These are phyloP conservation scores for Sebastes dallii DNA, from an alignment of 2,797 vertebrate genomes.

Conservation along the genomic window DNA sequence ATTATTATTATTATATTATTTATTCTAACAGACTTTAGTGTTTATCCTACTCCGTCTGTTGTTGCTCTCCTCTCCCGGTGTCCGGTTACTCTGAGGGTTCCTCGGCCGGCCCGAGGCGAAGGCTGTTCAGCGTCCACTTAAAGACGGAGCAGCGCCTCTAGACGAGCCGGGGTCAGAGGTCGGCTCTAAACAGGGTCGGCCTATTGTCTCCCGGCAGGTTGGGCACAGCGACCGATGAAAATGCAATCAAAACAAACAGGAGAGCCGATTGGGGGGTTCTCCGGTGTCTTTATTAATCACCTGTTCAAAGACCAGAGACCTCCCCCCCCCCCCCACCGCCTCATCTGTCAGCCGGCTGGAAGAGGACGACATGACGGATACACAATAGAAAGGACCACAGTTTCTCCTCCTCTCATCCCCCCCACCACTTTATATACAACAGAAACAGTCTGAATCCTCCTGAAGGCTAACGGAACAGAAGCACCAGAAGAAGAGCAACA, in stretches of 20 bases:
- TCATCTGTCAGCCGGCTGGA: too few species aligned
- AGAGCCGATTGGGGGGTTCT: constrained; percentile 73
- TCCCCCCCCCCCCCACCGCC: too few species aligned
- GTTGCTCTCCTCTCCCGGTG: constrained; percentile 65
- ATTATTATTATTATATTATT: too few species aligned
- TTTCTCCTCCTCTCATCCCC: too few species aligned
- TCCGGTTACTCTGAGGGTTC: constrained; percentile 79
- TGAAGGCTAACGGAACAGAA: too few species aligned
- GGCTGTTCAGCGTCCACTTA: constrained; percentile 84
- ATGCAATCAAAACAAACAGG: constrained; percentile 89
- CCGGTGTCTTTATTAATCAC: constrained; percentile 83
- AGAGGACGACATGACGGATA: too few species aligned
- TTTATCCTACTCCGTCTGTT: constrained; percentile 40
- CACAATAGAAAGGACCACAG: too few species aligned
- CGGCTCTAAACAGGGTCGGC: constrained; percentile 79
- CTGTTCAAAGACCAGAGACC: too few species aligned
- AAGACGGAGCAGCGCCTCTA: constrained; percentile 77
- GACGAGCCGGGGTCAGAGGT: constrained; percentile 82
- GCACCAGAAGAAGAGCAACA: too few species aligned
- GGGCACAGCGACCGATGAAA: constrained; percentile 83
- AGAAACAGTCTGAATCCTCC: too few species aligned
- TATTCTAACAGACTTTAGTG: neutral
- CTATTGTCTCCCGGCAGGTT: constrained; percentile 84
- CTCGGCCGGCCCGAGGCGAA: constrained; percentile 79
- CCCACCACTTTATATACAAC: too few species aligned